These are phyloP conservation scores for Rhipidura dahli DNA, from an alignment of 2,113 vertebrate species.

Conservation along the genomic window DNA sequence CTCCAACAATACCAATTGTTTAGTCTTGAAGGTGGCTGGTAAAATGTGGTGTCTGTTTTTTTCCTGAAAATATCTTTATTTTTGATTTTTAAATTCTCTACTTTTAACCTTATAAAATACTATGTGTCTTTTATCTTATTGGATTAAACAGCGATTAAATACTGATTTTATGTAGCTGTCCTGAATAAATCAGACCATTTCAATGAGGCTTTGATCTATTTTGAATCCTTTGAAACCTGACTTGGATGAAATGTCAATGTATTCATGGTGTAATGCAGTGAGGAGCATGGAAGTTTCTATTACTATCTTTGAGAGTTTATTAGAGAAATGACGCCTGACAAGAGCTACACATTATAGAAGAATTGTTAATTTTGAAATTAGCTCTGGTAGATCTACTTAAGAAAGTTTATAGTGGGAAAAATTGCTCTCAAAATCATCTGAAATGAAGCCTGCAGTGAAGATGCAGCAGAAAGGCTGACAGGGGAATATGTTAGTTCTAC, in stretches of 20 bases:
- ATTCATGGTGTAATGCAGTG: background rate
- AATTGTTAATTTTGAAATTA: slow-evolving; percentile 51
- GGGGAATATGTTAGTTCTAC: slow-evolving; percentile 38
- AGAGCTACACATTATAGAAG: background rate
- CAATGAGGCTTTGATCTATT: slow-evolving; percentile 27
- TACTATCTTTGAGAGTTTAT: slow-evolving; percentile 1
- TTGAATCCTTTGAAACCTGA: slow-evolving; percentile 26
- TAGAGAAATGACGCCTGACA: slow-evolving; percentile 12
- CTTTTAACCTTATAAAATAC: slow-evolving; percentile 7
- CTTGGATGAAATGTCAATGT: slow-evolving; percentile 43
- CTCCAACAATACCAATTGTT: background rate
- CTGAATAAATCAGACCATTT: slow-evolving; percentile 12
- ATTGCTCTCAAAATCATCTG: background rate
- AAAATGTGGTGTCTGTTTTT: background rate
- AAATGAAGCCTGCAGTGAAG: slow-evolving; percentile 35
- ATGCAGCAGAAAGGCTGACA: background rate
- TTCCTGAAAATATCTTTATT: background rate
- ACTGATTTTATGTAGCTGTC: background rate
- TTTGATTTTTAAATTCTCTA: background rate
- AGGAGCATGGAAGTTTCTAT: background rate
- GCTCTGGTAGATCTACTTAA: background rate
- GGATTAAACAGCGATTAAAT: slow-evolving; percentile 33
- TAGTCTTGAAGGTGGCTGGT: background rate
- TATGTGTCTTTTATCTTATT: background rate
- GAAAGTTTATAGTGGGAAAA: slow-evolving; percentile 1